Conservation (phyloP, 1,140 invertebrate species). For the Zaprionus tsacasi region DNA sequence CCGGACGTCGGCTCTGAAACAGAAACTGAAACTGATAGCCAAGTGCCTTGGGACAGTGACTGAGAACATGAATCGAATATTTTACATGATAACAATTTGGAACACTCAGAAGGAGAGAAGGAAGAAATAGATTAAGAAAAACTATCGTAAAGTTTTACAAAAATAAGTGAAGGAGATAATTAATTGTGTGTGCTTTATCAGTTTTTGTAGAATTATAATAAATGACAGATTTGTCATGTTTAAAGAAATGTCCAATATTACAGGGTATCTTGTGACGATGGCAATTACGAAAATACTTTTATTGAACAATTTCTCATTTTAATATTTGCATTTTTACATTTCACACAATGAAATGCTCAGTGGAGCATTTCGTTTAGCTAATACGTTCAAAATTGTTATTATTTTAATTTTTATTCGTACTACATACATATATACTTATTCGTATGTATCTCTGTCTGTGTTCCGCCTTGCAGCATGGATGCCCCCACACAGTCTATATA, state of each 20-base stretch:
- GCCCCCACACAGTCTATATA: conserved; percentile 84
- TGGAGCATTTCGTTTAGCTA: conserved; percentile 19
- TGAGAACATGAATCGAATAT: conserved; percentile 1
- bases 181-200: background rate
- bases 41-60: conserved; percentile 9
- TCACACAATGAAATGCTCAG: conserved; percentile 10
- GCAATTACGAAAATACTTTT: background rate
- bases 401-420: background rate
- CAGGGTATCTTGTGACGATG: background rate
- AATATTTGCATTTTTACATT: conserved; percentile 3
- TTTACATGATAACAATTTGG: background rate
- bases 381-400: conserved; percentile 5
- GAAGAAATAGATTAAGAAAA: background rate
- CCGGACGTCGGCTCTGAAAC: background rate
- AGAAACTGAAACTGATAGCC: conserved; percentile 42
- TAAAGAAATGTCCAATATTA: background rate
- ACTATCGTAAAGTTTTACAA: background rate
- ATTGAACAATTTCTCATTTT: background rate
- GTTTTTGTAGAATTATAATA: background rate
- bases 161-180: background rate
- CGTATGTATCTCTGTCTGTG: background rate
- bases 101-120: background rate
- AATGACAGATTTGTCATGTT: too few relatives aligned
- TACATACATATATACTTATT: too few relatives aligned
- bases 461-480: conserved; percentile 45